A percentile compares a stretch with the other conserved stretches of the same genome.
Conservation (phyloP, 2,113 vertebrate species). For the Montifringilla adamsi region DNA sequence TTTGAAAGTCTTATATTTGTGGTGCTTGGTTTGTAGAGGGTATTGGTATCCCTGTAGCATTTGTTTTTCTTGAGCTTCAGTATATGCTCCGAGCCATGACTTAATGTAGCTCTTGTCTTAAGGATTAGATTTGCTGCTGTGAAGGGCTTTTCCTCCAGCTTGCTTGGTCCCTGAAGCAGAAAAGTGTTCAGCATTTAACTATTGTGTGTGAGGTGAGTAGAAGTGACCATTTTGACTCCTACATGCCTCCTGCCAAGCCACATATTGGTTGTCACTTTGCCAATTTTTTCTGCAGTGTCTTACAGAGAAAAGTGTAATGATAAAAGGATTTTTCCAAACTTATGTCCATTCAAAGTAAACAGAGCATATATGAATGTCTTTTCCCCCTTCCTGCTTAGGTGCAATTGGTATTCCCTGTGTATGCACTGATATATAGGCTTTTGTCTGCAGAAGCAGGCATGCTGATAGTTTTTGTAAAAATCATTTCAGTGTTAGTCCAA, state of each 20-base stretch:
- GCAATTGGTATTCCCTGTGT: background rate
- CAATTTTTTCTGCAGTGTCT: background rate
- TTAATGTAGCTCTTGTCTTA: background rate
- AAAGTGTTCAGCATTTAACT: background rate
- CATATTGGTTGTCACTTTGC: background rate
- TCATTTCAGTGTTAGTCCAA: background rate
- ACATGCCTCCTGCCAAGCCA: background rate
- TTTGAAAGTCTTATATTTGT: background rate
- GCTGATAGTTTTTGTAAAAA: background rate
- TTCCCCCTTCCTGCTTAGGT: background rate
- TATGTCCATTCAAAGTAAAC: background rate
- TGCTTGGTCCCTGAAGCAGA: background rate
- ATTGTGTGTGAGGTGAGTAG: background rate
- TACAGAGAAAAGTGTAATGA: background rate
- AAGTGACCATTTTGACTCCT: background rate
- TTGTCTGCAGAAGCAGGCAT: background rate
- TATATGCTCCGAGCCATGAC: background rate
- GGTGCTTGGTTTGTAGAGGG: background rate
- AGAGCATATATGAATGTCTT: background rate
- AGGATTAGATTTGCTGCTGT: background rate
- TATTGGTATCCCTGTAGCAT: background rate
- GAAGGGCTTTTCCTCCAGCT: background rate
- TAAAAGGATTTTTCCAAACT: background rate
- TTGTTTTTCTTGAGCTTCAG: background rate
- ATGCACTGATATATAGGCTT: background rate